Conservation (phyloP, 1,140 invertebrate genomes). For the Philopotamus ludificatus region DNA sequence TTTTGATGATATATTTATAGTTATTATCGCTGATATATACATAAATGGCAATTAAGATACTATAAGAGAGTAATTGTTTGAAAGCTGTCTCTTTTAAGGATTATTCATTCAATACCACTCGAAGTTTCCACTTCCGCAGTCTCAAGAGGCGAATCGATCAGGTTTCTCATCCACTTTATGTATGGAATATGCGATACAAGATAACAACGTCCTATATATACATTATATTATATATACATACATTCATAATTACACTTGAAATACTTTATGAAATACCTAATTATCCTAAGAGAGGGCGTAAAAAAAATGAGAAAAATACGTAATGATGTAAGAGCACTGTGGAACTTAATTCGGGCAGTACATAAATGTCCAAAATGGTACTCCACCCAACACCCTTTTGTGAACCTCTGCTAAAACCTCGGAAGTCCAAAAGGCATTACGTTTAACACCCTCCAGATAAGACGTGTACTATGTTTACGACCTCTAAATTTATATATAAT, state of each 20-base stretch:
- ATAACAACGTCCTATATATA: no score
- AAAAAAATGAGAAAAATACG: no score
- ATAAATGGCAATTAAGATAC: no score
- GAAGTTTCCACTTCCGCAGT: slow-evolving; percentile 3
- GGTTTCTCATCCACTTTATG: not conserved
- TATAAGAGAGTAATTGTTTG: no score
- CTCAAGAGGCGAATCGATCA: slow-evolving; percentile 10
- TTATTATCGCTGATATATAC: no score
- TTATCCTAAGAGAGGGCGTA: no score
- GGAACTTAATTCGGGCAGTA: slow-evolving; percentile 6
- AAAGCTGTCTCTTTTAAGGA: not conserved
- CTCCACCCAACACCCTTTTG: not conserved
- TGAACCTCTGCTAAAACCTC: slow-evolving; percentile 9
- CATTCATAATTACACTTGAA: no score
- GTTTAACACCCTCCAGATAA: slow-evolving; percentile 6
- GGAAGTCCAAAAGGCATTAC: slow-evolving; percentile 7
- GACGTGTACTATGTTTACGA: slow-evolving; percentile 8
- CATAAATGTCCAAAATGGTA: slow-evolving; percentile 3
- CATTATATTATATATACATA: no score
- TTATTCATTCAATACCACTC: not conserved
- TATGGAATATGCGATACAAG: no score
- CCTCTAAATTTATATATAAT: not conserved
- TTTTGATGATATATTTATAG: no score
- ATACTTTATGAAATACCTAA: no score
- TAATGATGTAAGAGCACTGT: not conserved